Conservation (phyloP, 1,140 invertebrate species). For the Gonatopus flavifemur region DNA sequence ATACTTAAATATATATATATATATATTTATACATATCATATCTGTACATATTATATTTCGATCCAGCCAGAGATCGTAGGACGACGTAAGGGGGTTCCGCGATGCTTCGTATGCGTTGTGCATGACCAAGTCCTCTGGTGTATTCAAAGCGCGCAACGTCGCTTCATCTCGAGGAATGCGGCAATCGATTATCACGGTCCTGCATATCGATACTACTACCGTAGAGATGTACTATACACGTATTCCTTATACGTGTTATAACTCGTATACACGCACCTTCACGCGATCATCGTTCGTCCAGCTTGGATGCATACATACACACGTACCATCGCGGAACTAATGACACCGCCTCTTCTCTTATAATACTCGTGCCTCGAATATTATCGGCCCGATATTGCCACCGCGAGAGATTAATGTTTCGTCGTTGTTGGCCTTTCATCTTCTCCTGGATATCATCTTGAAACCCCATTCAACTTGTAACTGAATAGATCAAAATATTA, state of each 20-base stretch:
- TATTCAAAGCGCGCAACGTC: constrained; percentile 47
- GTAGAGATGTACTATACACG: no score
- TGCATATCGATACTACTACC: constrained; percentile 51
- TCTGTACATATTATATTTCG: no score
- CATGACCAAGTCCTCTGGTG: constrained; percentile 32
- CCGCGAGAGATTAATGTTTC: constrained; percentile 49
- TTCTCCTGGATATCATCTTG: no score
- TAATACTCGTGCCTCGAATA: constrained; percentile 55
- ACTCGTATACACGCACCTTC: no score
- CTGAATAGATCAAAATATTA: no score
- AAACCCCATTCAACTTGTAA: no score
- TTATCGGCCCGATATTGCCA: constrained; percentile 52
- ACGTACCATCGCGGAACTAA: constrained; percentile 35
- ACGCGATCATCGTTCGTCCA: no score
- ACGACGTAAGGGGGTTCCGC: constrained; percentile 13
- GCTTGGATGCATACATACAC: no score
- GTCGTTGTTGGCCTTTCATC: constrained; percentile 11
- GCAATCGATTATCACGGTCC: constrained; percentile 52
- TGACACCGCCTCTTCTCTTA: constrained; percentile 42
- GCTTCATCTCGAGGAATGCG: constrained; percentile 50
- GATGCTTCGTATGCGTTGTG: constrained; percentile 33
- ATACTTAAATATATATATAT: no score
- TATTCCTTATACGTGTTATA: no score
- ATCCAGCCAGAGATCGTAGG: neutral
- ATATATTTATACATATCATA: no score